Evolutionary conservation across 2,797 vertebrate species (phyloP).

Genomic region (Ctenopoma multispine): DNA sequence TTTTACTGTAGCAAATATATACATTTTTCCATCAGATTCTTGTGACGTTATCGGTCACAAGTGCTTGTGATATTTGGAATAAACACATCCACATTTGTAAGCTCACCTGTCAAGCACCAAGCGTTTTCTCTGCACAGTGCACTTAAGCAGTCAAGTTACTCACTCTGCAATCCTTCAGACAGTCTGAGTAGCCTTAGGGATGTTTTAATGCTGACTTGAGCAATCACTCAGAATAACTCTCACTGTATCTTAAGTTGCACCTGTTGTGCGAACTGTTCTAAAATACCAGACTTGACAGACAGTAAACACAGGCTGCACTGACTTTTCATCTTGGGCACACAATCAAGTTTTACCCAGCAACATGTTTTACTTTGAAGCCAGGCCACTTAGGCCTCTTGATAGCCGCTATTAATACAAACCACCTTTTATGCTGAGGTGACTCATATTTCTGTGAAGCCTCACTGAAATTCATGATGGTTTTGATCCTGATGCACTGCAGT

Average conservation of each 20-base stretch:
- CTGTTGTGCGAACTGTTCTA: slow-evolving; percentile 61
- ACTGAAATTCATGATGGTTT: slow-evolving; percentile 48
- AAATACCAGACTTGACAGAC: slow-evolving; percentile 64
- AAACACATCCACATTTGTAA: slow-evolving; percentile 20
- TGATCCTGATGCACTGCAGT: slow-evolving; percentile 31
- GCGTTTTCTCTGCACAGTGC: slow-evolving; percentile 13
- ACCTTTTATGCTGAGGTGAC: slow-evolving; percentile 46
- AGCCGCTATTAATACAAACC: slow-evolving; percentile 64
- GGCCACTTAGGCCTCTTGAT: slow-evolving; percentile 35
- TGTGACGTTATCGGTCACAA: neutral
- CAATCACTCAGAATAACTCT: slow-evolving; percentile 59
- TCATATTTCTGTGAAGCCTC: slow-evolving; percentile 58
- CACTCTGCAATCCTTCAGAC: slow-evolving; percentile 48
- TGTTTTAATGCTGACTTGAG: slow-evolving; percentile 59
- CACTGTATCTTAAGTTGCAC: slow-evolving; percentile 61
- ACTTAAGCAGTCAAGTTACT: slow-evolving; percentile 47
- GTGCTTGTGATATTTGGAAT: slow-evolving; percentile 16
- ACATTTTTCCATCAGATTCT: neutral
- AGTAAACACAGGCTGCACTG: slow-evolving; percentile 46
- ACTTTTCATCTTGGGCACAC: slow-evolving; percentile 39
- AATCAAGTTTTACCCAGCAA: slow-evolving; percentile 62
- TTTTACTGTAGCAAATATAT: neutral
- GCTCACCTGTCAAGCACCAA: slow-evolving; percentile 10
- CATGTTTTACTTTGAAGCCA: slow-evolving; percentile 33
- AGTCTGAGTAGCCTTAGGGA: slow-evolving; percentile 35